phyloP scores from a whole-genome alignment of 2,888 invertebrate species.

The Sepiola atlantica region DNA sequence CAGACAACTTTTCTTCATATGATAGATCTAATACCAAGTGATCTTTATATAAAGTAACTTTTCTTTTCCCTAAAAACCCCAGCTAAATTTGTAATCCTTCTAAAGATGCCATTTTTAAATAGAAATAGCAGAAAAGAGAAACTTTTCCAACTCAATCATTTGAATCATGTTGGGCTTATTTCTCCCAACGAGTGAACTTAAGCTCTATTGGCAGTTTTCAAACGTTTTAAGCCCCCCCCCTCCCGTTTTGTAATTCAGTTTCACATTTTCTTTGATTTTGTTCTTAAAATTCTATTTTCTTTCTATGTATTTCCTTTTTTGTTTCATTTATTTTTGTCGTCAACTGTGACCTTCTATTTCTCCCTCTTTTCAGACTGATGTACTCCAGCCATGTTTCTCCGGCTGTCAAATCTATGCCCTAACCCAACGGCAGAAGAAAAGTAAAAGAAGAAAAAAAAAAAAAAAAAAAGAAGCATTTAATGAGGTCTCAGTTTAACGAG shows the following conservation, averaged over 20 bases:
- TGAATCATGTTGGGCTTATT: background rate
- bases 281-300: background rate
- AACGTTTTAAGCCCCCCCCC: background rate
- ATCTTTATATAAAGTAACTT: background rate
- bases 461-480: background rate
- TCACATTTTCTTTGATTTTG: background rate
- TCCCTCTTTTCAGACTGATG: background rate
- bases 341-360: background rate
- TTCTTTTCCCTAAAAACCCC: background rate
- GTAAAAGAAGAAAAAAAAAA: background rate
- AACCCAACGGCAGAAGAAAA: background rate
- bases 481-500: background rate
- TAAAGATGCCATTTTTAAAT: background rate
- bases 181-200: background rate
- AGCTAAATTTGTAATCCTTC: background rate
- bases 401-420: background rate
- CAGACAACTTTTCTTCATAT: too few species aligned
- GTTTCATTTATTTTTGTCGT: background rate
- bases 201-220: background rate
- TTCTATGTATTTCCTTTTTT: background rate
- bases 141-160: background rate
- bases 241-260: background rate
- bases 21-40: background rate
- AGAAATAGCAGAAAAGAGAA: background rate
- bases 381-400: background rate